Base-by-base conservation (phyloP, 2,797 vertebrate species). In the Enteromius anoplus region DNA sequence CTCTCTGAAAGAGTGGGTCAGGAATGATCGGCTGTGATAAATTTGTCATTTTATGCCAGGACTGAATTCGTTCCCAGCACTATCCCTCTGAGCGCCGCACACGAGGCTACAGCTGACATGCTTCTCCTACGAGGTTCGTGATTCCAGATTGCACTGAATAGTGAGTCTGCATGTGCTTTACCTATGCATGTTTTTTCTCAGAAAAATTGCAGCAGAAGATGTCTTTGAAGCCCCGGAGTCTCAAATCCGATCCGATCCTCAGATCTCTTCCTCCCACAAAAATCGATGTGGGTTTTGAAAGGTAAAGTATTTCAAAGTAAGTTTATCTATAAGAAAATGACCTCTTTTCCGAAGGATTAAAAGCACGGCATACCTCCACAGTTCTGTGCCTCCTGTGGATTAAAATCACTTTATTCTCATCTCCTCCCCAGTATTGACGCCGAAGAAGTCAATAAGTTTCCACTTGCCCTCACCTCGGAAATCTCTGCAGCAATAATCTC, bases 1-100 rank as follows among this genome's bases (percentile, higher is more conserved):
- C 51, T 42, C 10, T 58, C 49, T 10, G 17, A 21, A 55, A 70
- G 51, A 26, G 65, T 45, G 75, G 53, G 51, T 83, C 75, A 60
- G 75, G 49, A 78, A 37, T 26, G 26, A 83, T 70, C 65, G 40
- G 64, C 64, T 70, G 75, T 12, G 75, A 77, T 71, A 70, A 77
- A 83, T 83, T 78, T 83, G 40, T 83, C 53, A 70, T 70, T 83
- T 83, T 66, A 78, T 40, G 51, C 64, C 65, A 70, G n/a, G 66
- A 82, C 60, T 75, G 47, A 82, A 82, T 77, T 70, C 60, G 51
- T 53, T 78, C 65, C 75, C 21, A 49, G 75, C 64, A 26, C 51
- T 60, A 76, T 58, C 58, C 64, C 64, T 77, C 51, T 4, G 81
- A 60, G 34, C 23, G 51, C 6, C 2, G 9, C 62, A 69, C 29